Evolutionary conservation across 1,140 invertebrate species (phyloP), one percentile per base, ranked within the genome.

Genomic region (Dermatophagoides farinae): DNA sequence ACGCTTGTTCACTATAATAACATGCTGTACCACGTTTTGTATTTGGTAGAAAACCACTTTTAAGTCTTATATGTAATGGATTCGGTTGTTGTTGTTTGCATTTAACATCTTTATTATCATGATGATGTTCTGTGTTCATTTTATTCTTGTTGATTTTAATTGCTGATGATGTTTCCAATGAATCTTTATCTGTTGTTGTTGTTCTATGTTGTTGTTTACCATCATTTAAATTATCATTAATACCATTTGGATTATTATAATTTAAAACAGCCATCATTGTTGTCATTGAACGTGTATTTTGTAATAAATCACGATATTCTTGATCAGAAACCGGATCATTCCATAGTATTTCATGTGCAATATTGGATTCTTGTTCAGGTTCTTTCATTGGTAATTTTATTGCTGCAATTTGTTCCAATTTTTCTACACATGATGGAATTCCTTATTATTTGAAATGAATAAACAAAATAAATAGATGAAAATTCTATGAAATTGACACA

Each of bases 271-370:
- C 62, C 62, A 6, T 12, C 18, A 40, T 60, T 49, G 18, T 47
- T 43, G n/a, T 58, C 31, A 31, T 31, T 31, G 31, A 31, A 31
- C 31, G 20, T 31, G 60, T 16, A 44, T 60, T 51, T 37, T 61
- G 61, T 1, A 40, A 44, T 41, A 60, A 57, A 39, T 62, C 61
- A 18, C 14, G 10, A 41, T 61, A 59, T 59, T 62, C 64, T 22
- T 61, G 52, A 22, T 60, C 47, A 1, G 52, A 38, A 6, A 82
- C 68, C 14, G 83, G 83, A 72, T 85, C 83, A 71, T 82, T 84
- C 82, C 83, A 84, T 70, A 84, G 76, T 2, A 84, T 71, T 65
- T 84, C 81, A 82, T 82, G 84, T 1, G 82, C 81, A 23, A 84
- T 67, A 10, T 75, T 72, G 69, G 79, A 80, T 68, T 82, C 76